Evolutionary conservation across 2,113 vertebrate genomes (phyloP).

Genomic region (Ictalurus furcatus): DNA sequence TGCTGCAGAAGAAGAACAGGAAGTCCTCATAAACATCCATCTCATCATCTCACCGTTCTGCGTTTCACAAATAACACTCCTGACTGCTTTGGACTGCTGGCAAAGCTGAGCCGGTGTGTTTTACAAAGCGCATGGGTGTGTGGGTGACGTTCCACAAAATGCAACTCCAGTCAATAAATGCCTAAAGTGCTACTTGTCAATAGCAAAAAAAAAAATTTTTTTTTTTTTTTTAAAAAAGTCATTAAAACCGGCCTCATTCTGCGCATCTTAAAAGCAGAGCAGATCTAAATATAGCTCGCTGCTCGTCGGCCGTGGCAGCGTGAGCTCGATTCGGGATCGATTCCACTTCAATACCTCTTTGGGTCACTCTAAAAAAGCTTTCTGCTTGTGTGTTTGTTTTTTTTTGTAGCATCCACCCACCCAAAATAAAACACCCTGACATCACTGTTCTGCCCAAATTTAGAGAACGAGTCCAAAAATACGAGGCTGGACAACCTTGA

Average conservation of each 20-base stretch:
- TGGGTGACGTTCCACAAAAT: not conserved
- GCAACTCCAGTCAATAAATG: conserved; percentile 11
- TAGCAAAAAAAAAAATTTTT: not conserved
- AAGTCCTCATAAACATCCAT: conserved; percentile 27
- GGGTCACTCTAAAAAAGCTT: conserved; percentile 25
- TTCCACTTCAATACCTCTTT: conserved; percentile 13
- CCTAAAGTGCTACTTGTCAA: not conserved
- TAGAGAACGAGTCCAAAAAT: conserved; percentile 56
- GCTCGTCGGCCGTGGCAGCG: conserved; percentile 4
- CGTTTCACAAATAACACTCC: not conserved
- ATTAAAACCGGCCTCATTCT: conserved; percentile 10
- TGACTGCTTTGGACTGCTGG: not conserved
- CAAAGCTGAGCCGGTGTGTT: not conserved
- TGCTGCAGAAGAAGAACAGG: conserved; percentile 72
- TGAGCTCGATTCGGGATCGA: conserved; percentile 42
- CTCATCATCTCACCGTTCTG: not conserved
- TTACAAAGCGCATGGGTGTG: not conserved
- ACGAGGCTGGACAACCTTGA: conserved; percentile 55
- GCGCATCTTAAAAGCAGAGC: conserved; percentile 32
- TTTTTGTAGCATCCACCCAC: conserved; percentile 22
- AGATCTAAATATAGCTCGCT: conserved; percentile 23
- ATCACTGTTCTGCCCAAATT: conserved; percentile 56
- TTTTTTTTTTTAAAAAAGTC: conserved; percentile 17
- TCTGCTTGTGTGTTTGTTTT: conserved; percentile 15
- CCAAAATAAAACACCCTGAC: conserved; percentile 35